Base-by-base conservation (phyloP, 2,888 invertebrate species). In the Polydrusus tereticollis region DNA sequence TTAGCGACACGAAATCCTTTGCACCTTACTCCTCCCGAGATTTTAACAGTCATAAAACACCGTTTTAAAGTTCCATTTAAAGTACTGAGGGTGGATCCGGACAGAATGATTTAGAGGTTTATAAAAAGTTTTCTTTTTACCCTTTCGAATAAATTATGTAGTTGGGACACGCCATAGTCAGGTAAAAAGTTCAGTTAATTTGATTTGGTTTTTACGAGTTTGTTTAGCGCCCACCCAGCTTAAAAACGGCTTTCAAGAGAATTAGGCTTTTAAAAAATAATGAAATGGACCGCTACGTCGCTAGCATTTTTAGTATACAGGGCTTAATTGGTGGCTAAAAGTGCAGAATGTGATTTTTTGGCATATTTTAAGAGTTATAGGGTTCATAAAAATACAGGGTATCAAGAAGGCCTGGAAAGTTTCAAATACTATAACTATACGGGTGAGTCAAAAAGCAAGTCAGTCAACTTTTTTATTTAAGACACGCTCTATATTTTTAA, bases 71-170 rank as follows among this genome's bases (percentile, higher is more conserved):
- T 36, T 38, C 8, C 21, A 38, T 59, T 59, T 59, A 43, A 23
- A 59, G 26, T 23, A 23, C 38, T 10, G 59, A 59, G 59, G 59
- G 59, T 59, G 59, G 41, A 59, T 59, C 41, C 21, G 16, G 26
- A 59, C 52, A 5, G 59, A 47, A 38, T 67, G 67, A 67, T 67
- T 67, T 67, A 67, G 33, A 58, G 67, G 47, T 21, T 45, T 38
- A 43, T 23, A 67, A 67, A 58, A 59, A 58, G 29, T 67, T 47
- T 59, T 58, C 52, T 59, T 23, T n/a, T 67, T 33, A 59, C 38
- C 59, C 59, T 59, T 59, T 59, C 14, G 41, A 41, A 59, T 67
- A 67, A 67, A 59, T 59, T 67, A 67, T 67, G 67, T 58, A 59
- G 33, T 45, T 47, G 47, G 38, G 50, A 59, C 67, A 67, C 67